A percentile compares a stretch with the other conserved stretches of the same genome.
Evolutionary conservation across 2,888 invertebrate genomes (phyloP).

Genomic region (Lepas anatifera): DNA sequence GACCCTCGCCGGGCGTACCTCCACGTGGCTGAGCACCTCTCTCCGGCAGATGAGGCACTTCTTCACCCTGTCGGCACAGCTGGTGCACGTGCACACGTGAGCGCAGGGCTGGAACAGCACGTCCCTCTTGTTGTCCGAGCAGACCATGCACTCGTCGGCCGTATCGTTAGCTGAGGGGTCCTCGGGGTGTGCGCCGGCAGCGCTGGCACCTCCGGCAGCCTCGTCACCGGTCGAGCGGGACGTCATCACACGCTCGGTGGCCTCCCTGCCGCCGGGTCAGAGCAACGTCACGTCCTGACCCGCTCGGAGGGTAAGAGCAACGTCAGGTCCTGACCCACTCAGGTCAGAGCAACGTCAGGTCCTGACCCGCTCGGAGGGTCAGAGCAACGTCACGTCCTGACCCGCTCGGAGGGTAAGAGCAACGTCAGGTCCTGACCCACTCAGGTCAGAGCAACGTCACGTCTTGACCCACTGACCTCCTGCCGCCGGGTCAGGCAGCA

Average conservation of each 20-base stretch:
- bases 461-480: too few species aligned
- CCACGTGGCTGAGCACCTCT: conserved; percentile 41
- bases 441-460: too few species aligned
- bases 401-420: too few species aligned
- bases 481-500: too few species aligned
- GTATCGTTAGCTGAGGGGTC: too few species aligned
- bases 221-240: background rate
- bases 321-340: background rate
- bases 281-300: background rate
- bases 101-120: conserved; percentile 82
- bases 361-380: too few species aligned
- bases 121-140: conserved; percentile 88
- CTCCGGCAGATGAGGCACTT: conserved; percentile 90
- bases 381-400: too few species aligned
- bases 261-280: background rate
- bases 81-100: conserved; percentile 85
- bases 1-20: background rate
- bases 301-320: background rate
- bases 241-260: background rate
- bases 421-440: too few species aligned
- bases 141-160: conserved; percentile 82
- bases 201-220: background rate
- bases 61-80: conserved; percentile 69
- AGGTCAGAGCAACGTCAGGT: too few species aligned
- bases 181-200: too few species aligned